phyloP scores from a whole-genome alignment of 2,888 invertebrate genomes.

The Meghimatium bilineatum region DNA sequence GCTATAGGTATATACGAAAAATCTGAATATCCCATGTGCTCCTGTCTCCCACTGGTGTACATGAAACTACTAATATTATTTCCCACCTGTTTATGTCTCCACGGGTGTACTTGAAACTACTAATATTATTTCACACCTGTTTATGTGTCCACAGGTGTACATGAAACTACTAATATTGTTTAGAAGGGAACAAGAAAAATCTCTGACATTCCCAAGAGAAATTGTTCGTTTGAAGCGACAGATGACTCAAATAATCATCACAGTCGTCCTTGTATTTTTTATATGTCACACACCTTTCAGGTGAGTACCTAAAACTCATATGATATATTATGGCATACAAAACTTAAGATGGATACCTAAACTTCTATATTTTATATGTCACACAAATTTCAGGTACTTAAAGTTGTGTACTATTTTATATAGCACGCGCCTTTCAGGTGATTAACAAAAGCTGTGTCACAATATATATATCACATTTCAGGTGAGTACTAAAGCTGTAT shows the following conservation, averaged over 20 bases:
- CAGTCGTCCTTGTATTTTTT: slow-evolving; percentile 58
- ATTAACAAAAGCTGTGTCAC: no score
- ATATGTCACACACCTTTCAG: slow-evolving; percentile 59
- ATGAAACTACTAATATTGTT: slow-evolving; percentile 50
- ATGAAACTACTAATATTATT: background rate
- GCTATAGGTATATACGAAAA: background rate
- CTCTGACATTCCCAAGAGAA: slow-evolving; percentile 53
- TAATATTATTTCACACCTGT: background rate
- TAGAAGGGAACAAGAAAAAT: slow-evolving; percentile 49
- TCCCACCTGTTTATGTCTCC: background rate
- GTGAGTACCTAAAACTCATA: no score
- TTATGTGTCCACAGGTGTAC: slow-evolving; percentile 40
- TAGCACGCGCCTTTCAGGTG: no score
- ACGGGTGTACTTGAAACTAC: background rate
- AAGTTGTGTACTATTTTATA: no score
- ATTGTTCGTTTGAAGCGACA: slow-evolving; percentile 54
- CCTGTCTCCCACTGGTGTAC: background rate
- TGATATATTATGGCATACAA: no score
- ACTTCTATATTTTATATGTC: no score
- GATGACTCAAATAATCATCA: slow-evolving; percentile 57
- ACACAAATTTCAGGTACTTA: no score
- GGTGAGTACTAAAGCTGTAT: no score
- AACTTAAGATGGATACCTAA: no score
- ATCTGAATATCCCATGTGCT: background rate
- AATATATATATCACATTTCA: no score